Evolutionary conservation across 2,888 invertebrate species (phyloP).

Genomic region (Ariolimax columbianus): DNA sequence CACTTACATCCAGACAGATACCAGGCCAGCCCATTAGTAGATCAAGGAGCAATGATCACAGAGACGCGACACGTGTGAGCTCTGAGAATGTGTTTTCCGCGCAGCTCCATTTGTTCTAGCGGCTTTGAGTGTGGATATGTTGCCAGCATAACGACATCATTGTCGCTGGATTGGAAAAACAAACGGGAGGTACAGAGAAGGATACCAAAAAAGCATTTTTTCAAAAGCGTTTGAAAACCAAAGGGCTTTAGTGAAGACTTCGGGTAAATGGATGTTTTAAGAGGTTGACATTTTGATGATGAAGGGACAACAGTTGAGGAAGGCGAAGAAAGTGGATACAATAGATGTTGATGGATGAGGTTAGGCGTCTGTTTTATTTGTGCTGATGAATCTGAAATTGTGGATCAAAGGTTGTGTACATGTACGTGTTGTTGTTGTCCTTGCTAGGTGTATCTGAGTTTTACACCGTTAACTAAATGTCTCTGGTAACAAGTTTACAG

Average conservation of each 20-base stretch:
- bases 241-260: too few relatives aligned
- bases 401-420: too few relatives aligned
- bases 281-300: neutral
- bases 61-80: slow-evolving; percentile 36
- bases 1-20: neutral
- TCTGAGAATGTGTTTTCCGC: slow-evolving; percentile 29
- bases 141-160: slow-evolving; percentile 34
- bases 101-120: slow-evolving; percentile 25
- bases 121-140: slow-evolving; percentile 27
- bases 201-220: neutral
- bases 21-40: slow-evolving; percentile 1
- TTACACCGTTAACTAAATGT: too few relatives aligned
- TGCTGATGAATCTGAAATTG: neutral
- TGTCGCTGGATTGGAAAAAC: slow-evolving; percentile 42
- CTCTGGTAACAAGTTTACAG: too few relatives aligned
- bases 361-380: neutral
- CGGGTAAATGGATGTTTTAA: slow-evolving; percentile 2
- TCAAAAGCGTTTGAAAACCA: neutral
- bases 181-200: slow-evolving; percentile 11
- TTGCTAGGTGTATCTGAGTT: too few relatives aligned
- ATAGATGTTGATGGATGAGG: neutral
- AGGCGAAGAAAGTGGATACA: neutral
- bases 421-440: too few relatives aligned
- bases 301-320: neutral
- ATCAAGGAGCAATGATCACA: slow-evolving; percentile 35